Evolutionary conservation across 1,140 invertebrate genomes (phyloP).

Genomic region (Bombus superbus): DNA sequence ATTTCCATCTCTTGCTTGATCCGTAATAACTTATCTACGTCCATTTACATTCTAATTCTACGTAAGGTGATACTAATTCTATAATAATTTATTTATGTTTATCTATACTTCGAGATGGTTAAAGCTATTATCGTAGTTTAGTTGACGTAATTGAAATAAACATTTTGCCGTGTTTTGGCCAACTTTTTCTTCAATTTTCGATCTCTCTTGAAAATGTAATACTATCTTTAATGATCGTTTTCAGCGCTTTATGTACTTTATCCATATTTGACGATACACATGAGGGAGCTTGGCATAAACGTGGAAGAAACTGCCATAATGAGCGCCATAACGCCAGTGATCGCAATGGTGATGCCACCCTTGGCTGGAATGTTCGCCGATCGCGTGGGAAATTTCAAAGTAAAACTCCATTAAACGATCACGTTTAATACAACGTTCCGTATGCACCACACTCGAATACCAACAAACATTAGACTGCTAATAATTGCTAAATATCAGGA

Average conservation of each 20-base stretch:
- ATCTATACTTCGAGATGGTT: too few species aligned
- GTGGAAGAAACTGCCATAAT: conserved; percentile 94
- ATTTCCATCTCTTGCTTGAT: neutral
- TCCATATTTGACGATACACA: conserved; percentile 93
- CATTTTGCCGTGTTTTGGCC: neutral
- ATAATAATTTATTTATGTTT: neutral
- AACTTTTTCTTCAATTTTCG: neutral
- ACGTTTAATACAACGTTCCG: too few species aligned
- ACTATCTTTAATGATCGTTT: conserved; percentile 62
- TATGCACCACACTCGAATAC: neutral
- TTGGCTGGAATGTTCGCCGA: conserved; percentile 90
- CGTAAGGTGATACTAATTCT: too few species aligned
- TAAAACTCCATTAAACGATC: conserved; percentile 73
- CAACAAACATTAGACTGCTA: too few species aligned
- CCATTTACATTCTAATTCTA: neutral
- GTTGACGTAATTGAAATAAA: neutral
- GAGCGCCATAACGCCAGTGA: conserved; percentile 90
- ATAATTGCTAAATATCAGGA: too few species aligned
- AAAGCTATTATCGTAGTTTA: too few species aligned
- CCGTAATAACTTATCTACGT: neutral
- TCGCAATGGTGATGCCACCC: conserved; percentile 91
- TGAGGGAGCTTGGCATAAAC: conserved; percentile 92
- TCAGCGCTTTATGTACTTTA: conserved; percentile 90
- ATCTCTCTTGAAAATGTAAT: neutral
- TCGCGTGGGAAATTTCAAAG: conserved; percentile 92